Conservation (phyloP, 2,888 invertebrate genomes). For the Zootermopsis nevadensis region DNA sequence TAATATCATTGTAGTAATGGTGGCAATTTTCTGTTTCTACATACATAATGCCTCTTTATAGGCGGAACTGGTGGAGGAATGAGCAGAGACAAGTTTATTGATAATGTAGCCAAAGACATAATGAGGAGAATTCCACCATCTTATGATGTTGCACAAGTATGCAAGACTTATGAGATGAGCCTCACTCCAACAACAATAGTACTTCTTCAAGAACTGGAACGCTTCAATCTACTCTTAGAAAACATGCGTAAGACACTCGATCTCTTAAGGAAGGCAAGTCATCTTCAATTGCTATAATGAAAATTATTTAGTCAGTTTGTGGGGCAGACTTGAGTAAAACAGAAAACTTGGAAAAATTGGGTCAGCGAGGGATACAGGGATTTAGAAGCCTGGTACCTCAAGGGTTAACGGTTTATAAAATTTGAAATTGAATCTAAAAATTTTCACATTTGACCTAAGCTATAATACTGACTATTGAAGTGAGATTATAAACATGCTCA, state of each 20-base stretch:
- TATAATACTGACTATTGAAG: too few species aligned
- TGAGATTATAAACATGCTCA: too few species aligned
- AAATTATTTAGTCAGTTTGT: too few species aligned
- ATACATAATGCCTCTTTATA: not conserved
- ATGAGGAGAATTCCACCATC: conserved; percentile 77
- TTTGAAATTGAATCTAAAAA: too few species aligned
- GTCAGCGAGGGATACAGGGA: too few species aligned
- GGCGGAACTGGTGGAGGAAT: conserved; percentile 71
- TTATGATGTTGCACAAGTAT: conserved; percentile 84
- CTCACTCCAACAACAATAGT: conserved; percentile 89
- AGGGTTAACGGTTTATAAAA: too few species aligned
- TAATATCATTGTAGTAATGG: too few species aligned
- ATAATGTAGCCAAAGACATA: conserved; percentile 81
- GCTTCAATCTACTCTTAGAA: conserved; percentile 83
- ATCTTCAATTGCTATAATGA: not conserved
- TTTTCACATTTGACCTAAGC: too few species aligned
- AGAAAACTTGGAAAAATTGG: too few species aligned
- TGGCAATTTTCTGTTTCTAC: too few species aligned
- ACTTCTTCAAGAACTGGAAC: conserved; percentile 87
- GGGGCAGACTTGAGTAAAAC: too few species aligned
- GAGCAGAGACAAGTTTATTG: conserved; percentile 89
- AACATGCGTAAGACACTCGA: conserved; percentile 78
- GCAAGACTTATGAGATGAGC: conserved; percentile 81
- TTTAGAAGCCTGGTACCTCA: too few species aligned
- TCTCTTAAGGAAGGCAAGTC: conserved; percentile 73